Conservation (phyloP, 2,797 vertebrate species). For the Poeciliopsis gracilis region DNA sequence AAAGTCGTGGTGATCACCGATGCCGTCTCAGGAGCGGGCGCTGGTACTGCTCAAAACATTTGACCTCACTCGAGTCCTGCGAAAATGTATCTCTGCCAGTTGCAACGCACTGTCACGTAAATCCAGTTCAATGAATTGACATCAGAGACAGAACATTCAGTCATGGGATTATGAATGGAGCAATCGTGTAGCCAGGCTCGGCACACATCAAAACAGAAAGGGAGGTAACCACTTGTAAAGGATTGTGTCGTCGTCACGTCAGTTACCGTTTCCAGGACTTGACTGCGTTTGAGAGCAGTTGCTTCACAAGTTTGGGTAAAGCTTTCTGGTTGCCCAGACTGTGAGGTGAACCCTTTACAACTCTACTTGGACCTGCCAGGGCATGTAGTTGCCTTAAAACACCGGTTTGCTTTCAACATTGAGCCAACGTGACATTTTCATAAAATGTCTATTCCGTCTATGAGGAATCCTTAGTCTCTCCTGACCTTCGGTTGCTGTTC, state of each 20-base stretch:
- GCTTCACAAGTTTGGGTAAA: background rate
- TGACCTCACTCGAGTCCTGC: background rate
- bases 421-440: background rate
- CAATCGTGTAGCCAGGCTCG: background rate
- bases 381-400: background rate
- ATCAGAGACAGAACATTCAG: background rate
- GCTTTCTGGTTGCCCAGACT: background rate
- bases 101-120: background rate
- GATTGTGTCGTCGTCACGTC: background rate
- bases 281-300: background rate
- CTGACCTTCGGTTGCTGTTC: background rate
- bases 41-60: conserved; percentile 77
- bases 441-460: background rate
- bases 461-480: background rate
- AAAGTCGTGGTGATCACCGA: conserved; percentile 96
- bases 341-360: background rate
- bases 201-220: background rate
- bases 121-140: conserved; percentile 4
- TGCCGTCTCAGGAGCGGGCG: conserved; percentile 91
- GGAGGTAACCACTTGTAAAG: background rate
- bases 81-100: background rate
- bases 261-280: background rate
- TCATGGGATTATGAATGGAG: background rate
- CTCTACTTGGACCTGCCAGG: background rate
- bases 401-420: background rate